phyloP scores from a whole-genome alignment of 2,797 vertebrate species.

The Cossypha dichroa region DNA sequence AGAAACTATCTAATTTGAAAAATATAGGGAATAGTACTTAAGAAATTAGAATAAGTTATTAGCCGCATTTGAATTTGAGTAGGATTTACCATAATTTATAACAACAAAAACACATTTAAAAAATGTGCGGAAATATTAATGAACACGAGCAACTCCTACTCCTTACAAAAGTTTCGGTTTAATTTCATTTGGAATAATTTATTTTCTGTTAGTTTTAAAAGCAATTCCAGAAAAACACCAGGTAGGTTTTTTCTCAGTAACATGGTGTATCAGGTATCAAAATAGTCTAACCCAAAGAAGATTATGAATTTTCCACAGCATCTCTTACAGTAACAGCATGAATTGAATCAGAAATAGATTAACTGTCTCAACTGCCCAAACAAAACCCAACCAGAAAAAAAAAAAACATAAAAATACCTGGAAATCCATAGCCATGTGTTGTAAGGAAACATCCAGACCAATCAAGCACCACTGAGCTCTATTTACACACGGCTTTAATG shows the following conservation, averaged over 20 bases:
- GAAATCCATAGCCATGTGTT: neutral
- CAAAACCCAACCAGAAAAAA: neutral
- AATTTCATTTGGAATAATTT: neutral
- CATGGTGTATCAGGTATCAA: neutral
- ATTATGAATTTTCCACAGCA: neutral
- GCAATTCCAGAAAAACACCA: neutral
- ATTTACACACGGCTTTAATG: conserved; percentile 32
- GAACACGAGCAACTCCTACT: neutral
- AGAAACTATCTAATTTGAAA: neutral
- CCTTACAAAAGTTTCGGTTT: neutral
- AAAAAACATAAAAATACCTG: conserved; percentile 15
- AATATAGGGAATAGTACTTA: neutral
- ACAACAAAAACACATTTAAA: neutral
- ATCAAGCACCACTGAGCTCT: conserved; percentile 20
- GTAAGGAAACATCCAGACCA: conserved; percentile 13
- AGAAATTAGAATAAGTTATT: neutral
- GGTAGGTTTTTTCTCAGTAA: neutral
- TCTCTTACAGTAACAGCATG: neutral
- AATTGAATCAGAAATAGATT: neutral
- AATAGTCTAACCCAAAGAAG: neutral
- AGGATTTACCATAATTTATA: neutral
- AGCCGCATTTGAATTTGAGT: neutral
- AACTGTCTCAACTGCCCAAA: neutral
- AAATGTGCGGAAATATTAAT: neutral
- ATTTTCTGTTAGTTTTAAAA: neutral